phyloP scores from a whole-genome alignment of 2,113 vertebrate genomes.

The Hyaena hyaena region DNA sequence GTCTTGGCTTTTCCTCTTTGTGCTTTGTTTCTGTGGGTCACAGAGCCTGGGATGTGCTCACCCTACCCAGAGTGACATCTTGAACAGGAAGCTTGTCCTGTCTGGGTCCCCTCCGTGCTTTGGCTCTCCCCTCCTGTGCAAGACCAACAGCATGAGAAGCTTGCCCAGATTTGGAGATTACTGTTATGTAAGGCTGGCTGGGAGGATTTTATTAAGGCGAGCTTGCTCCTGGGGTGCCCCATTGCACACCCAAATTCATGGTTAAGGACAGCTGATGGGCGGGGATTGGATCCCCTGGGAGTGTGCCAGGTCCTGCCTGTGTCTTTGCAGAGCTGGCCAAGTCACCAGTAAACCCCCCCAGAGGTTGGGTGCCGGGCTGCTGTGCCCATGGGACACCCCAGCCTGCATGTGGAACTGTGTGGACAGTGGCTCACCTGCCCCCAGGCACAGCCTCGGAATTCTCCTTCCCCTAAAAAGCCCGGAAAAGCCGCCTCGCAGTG shows the following conservation, averaged over 20 bases:
- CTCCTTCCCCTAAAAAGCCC: not conserved
- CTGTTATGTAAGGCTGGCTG: not conserved
- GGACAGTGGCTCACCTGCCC: not conserved
- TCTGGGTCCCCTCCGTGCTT: not conserved
- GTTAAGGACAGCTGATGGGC: not conserved
- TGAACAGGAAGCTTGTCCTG: not conserved
- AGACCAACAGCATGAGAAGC: not conserved
- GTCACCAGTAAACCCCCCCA: not conserved
- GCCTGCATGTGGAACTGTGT: not conserved
- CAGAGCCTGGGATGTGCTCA: not conserved
- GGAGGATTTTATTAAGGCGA: not conserved
- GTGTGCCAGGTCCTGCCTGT: not conserved
- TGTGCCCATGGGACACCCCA: not conserved
- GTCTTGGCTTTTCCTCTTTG: not conserved
- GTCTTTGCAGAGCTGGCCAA: not conserved
- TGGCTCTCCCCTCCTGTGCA: not conserved
- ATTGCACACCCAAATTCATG: not conserved
- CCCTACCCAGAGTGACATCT: not conserved
- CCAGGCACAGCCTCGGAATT: not conserved
- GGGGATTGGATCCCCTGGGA: too few species aligned
- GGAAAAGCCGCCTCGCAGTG: not conserved
- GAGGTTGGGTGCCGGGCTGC: not conserved
- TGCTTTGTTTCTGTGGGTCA: not conserved
- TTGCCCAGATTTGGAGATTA: not conserved
- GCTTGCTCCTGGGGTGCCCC: not conserved